phyloP scores from a whole-genome alignment of 2,113 vertebrate genomes.

The Mugil cephalus region DNA sequence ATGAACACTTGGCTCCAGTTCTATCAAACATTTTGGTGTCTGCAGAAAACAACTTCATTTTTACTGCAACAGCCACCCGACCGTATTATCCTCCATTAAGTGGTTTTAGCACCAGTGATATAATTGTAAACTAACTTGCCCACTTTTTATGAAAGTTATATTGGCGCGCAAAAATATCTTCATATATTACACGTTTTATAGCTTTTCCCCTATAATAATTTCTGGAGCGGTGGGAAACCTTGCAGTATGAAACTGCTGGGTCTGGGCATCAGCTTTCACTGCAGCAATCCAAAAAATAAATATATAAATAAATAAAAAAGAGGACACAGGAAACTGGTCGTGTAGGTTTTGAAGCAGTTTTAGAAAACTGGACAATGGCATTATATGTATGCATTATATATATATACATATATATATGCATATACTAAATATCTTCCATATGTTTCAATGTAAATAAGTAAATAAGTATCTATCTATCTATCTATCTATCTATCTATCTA shows the following conservation, averaged over 20 bases:
- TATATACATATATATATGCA: too few relatives aligned
- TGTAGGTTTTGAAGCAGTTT: too few relatives aligned
- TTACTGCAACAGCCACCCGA: background rate
- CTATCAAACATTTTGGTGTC: background rate
- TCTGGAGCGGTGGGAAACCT: background rate
- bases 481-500: too few relatives aligned
- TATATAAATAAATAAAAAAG: too few relatives aligned
- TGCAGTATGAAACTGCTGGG: background rate
- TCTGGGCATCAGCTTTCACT: too few relatives aligned
- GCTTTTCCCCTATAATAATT: background rate
- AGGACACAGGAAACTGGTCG: too few relatives aligned
- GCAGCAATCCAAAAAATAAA: too few relatives aligned
- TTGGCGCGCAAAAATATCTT: background rate
- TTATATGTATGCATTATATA: too few relatives aligned
- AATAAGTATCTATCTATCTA: too few relatives aligned
- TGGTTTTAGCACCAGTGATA: slow-evolving; percentile 5
- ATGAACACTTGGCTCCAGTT: slow-evolving; percentile 33
- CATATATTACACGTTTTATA: background rate
- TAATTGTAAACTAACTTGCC: background rate
- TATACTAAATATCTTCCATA: too few relatives aligned
- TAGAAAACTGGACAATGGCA: too few relatives aligned
- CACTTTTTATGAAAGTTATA: background rate
- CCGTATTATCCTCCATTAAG: background rate
- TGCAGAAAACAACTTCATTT: background rate
- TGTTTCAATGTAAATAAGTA: too few relatives aligned